Percentiles rank a stretch among this genome's conserved stretches.
Conservation (phyloP, 2,797 vertebrate genomes). For the Crenuchus spilurus region DNA sequence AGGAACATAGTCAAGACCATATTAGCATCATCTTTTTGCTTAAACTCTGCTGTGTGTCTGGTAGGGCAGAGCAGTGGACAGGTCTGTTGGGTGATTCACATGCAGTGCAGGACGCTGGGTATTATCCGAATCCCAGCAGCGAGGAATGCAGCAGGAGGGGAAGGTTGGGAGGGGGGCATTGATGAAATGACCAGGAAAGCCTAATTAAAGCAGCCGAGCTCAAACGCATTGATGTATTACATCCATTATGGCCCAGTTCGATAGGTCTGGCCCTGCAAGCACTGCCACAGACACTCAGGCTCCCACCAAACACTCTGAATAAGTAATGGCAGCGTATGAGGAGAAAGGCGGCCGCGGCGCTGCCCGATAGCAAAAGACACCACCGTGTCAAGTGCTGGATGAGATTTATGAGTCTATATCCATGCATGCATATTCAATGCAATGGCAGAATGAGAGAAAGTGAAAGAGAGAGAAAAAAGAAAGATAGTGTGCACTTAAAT, state of each 20-base stretch:
- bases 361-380: conserved; percentile 70
- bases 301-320: conserved; percentile 91
- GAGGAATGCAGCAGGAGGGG: conserved; percentile 59
- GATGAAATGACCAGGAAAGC: conserved; percentile 96
- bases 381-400: conserved; percentile 62
- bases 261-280: conserved; percentile 88
- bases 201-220: conserved; percentile 99
- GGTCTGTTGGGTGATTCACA: conserved; percentile 79
- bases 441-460: neutral
- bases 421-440: conserved; percentile 14
- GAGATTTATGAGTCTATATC: conserved; percentile 64
- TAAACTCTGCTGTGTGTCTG: conserved; percentile 70
- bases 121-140: conserved; percentile 84
- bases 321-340: conserved; percentile 82
- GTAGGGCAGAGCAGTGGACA: conserved; percentile 60
- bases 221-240: conserved; percentile 99
- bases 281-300: conserved; percentile 86
- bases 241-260: conserved; percentile 95
- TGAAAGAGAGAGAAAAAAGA: conserved; percentile 1
- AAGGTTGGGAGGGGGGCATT: conserved; percentile 80
- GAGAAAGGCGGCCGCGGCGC: conserved; percentile 23
- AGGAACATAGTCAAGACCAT: conserved; percentile 66
- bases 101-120: conserved; percentile 82
- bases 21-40: conserved; percentile 70
- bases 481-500: conserved; percentile 39